Conservation (phyloP, 37 sponge, comb jelly and placozoan genomes). For the Haliclona indistincta region DNA sequence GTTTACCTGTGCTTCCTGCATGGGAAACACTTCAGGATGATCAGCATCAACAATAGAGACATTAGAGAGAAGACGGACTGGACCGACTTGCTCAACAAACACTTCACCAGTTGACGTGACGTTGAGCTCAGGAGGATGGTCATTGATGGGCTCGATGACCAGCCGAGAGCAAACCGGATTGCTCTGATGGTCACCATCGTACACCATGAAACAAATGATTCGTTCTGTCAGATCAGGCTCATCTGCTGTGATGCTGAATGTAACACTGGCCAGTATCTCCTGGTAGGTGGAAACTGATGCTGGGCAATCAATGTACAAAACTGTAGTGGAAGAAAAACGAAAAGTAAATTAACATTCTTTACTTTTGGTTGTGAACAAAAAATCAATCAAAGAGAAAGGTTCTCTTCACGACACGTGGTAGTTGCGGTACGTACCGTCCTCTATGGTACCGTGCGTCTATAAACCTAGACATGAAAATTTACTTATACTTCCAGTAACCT, state of each 20-base stretch:
- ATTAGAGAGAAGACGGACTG: slow-evolving; percentile 19
- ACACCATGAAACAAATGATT: slow-evolving; percentile 28
- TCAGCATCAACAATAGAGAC: slow-evolving; percentile 34
- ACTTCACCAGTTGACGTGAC: slow-evolving; percentile 11
- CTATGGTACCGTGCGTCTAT: too few species aligned
- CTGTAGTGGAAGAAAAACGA: too few species aligned
- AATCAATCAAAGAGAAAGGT: too few species aligned
- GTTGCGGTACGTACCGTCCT: too few species aligned
- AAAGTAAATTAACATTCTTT: too few species aligned
- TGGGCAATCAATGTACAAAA: slow-evolving; percentile 27
- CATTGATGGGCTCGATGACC: slow-evolving; percentile 46
- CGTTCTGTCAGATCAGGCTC: slow-evolving; percentile 44
- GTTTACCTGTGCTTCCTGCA: slow-evolving; percentile 34
- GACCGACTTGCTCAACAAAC: slow-evolving; percentile 31
- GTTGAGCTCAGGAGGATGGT: slow-evolving; percentile 26
- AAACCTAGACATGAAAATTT: too few species aligned
- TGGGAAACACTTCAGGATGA: slow-evolving; percentile 27
- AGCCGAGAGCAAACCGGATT: slow-evolving; percentile 42
- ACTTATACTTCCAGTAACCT: too few species aligned
- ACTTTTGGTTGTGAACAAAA: too few species aligned
- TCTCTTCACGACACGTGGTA: too few species aligned
- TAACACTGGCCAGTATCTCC: slow-evolving; percentile 27
- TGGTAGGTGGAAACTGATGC: slow-evolving; percentile 40
- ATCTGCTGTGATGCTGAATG: slow-evolving; percentile 19
- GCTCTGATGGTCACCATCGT: slow-evolving; percentile 45